These are phyloP conservation scores for Vesta saturnalis DNA, from an alignment of 2,888 invertebrate species.

Conservation along the genomic window DNA sequence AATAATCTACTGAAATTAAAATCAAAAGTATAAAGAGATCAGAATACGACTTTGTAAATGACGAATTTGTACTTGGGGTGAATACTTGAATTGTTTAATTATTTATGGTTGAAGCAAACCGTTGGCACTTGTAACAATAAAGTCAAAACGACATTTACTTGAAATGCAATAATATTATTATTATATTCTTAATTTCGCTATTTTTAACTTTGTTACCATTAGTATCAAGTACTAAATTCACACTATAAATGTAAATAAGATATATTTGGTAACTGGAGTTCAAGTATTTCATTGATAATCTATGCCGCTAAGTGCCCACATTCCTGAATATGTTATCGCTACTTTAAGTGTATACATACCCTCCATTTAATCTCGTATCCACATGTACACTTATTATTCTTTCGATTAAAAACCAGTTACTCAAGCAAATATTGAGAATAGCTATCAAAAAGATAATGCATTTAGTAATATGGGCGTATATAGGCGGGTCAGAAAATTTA, in stretches of 20 bases:
- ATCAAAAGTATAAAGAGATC: no score
- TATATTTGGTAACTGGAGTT: neutral
- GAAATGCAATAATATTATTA: no score
- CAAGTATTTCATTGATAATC: slow-evolving; percentile 13
- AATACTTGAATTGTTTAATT: no score
- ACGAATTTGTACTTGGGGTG: no score
- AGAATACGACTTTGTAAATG: no score
- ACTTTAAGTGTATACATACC: slow-evolving; percentile 38
- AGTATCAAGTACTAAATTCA: neutral
- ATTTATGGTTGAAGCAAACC: no score
- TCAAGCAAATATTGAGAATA: slow-evolving; percentile 6
- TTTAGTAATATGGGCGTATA: slow-evolving; percentile 11
- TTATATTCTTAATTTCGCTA: no score
- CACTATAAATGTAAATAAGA: neutral
- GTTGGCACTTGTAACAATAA: no score
- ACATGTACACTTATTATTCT: slow-evolving; percentile 36
- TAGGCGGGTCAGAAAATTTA: slow-evolving; percentile 7
- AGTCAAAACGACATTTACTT: no score
- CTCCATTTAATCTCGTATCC: slow-evolving; percentile 17
- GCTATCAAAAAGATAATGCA: neutral
- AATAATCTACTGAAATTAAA: no score
- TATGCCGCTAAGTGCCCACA: slow-evolving; percentile 32
- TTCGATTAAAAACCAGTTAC: slow-evolving; percentile 25
- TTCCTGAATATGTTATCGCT: slow-evolving; percentile 39
- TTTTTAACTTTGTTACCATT: no score